phyloP scores from a whole-genome alignment of 2,113 vertebrate genomes.

The Acinonyx jubatus region DNA sequence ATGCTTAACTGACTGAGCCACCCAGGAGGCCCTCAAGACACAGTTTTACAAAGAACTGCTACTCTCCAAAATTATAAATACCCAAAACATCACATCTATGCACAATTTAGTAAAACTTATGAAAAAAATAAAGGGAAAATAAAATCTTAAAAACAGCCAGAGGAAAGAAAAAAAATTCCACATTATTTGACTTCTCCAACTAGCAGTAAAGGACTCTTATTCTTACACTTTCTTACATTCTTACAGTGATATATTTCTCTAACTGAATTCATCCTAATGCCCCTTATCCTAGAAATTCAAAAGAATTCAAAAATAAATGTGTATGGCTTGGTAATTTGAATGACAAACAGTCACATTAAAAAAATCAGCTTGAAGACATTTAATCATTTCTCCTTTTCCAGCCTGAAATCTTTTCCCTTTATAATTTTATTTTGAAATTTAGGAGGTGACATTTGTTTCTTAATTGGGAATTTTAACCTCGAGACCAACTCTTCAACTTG shows the following conservation, averaged over 20 bases:
- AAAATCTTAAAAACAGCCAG: background rate
- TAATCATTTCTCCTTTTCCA: background rate
- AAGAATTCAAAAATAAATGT: background rate
- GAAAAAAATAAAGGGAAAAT: background rate
- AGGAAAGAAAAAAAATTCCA: background rate
- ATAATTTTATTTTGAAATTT: background rate
- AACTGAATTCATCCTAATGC: background rate
- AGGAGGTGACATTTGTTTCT: background rate
- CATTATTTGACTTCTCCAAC: background rate
- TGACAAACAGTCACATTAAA: background rate
- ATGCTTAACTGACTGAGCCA: no score
- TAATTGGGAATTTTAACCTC: background rate
- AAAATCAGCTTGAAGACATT: background rate
- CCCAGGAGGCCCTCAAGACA: no score
- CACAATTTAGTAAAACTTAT: background rate
- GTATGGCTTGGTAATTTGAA: background rate
- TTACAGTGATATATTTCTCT: background rate
- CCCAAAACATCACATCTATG: background rate
- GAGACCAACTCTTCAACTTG: background rate
- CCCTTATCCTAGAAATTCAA: background rate
- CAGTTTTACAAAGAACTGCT: background rate
- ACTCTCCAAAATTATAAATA: background rate
- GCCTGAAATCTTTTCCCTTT: background rate
- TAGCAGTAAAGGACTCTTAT: background rate
- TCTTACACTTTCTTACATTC: background rate